phyloP scores from a whole-genome alignment of 2,797 vertebrate species.

The Scleropages formosus region DNA sequence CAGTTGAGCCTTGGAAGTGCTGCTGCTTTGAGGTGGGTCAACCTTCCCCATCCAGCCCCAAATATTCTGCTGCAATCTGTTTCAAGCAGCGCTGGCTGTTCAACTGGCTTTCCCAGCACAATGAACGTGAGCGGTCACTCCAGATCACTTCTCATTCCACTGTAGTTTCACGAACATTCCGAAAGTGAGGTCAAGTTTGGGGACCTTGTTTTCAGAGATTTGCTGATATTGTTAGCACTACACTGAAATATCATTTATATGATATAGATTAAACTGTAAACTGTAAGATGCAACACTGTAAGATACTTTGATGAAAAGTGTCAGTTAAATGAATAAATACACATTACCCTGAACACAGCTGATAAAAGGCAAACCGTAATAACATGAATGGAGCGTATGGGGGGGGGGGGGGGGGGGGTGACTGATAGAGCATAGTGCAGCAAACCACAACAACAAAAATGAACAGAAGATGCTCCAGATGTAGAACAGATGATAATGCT shows the following conservation, averaged over 20 bases:
- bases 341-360: too few relatives aligned
- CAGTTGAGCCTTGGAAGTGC: too few relatives aligned
- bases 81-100: not conserved
- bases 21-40: too few relatives aligned
- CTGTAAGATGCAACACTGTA: too few relatives aligned
- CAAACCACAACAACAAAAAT: not conserved
- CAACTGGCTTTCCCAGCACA: too few relatives aligned
- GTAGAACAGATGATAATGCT: constrained; percentile 20
- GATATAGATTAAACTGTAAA: too few relatives aligned
- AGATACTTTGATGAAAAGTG: too few relatives aligned
- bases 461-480: not conserved
- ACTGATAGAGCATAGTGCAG: not conserved
- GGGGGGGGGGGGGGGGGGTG: too few relatives aligned
- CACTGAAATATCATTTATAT: constrained; percentile 1
- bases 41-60: too few relatives aligned
- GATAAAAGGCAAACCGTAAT: not conserved
- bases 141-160: not conserved
- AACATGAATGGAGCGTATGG: not conserved
- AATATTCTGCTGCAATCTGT: not conserved
- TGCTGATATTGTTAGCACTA: not conserved
- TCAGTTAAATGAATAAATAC: too few relatives aligned
- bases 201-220: not conserved
- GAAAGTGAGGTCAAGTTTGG: not conserved
- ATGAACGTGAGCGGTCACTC: too few relatives aligned
- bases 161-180: not conserved